Evolutionary conservation across 2,888 invertebrate genomes (phyloP).

Genomic region (Lasioglossum calceatum): DNA sequence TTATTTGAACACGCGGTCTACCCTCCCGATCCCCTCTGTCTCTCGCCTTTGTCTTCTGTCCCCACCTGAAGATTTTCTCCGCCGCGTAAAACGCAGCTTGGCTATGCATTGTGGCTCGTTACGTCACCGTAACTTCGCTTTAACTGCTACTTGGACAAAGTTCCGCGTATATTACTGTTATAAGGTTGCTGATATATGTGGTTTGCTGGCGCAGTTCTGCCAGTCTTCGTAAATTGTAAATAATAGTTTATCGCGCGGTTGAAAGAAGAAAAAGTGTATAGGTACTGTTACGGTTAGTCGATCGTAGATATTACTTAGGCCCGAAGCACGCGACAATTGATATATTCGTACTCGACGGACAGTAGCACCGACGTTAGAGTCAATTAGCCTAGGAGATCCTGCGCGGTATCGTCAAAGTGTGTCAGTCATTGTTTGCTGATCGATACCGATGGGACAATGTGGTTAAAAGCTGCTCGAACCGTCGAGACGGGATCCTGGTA

Average conservation of each 20-base stretch:
- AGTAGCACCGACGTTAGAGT: background rate
- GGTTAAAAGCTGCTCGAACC: background rate
- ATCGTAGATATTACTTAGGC: slow-evolving; percentile 7
- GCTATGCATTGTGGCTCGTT: background rate
- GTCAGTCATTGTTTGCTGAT: background rate
- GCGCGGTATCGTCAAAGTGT: background rate
- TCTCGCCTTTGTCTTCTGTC: slow-evolving; percentile 37
- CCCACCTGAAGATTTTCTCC: slow-evolving; percentile 14
- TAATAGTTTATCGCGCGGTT: background rate
- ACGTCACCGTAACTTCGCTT: background rate
- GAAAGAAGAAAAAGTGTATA: background rate
- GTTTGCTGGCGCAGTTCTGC: background rate
- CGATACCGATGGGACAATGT: background rate
- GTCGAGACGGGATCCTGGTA: slow-evolving; percentile 6
- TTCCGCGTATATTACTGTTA: background rate
- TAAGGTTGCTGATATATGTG: background rate
- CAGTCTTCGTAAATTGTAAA: background rate
- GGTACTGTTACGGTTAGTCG: background rate
- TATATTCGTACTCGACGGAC: background rate
- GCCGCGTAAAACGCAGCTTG: background rate
- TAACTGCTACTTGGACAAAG: background rate
- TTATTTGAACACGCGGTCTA: slow-evolving; percentile 45
- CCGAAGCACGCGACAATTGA: background rate
- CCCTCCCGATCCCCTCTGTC: slow-evolving; percentile 23
- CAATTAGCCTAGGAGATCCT: background rate